Base-by-base conservation (phyloP, 2,888 invertebrate genomes). In the Diogma glabrata region DNA sequence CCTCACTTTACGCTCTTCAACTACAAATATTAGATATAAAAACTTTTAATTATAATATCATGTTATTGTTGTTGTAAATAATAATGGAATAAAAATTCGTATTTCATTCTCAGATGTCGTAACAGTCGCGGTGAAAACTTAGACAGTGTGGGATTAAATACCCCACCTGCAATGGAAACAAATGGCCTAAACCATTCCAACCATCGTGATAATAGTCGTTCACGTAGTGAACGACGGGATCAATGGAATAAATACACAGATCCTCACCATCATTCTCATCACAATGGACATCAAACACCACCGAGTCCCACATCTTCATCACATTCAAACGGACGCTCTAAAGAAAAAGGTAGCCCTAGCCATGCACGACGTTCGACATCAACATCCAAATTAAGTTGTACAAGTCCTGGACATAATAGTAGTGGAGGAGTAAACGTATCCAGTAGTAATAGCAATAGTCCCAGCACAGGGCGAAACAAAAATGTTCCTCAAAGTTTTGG, bases 391-490 rank as follows among this genome's bases (percentile, higher is more conserved):
- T 46, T 46, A 46, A 46, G 24, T 46, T 46, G 23, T 8, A 46
- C 23, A 16, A 30, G 49, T 47, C 52, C 57, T 73, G 72, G 38
- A 70, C 74, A 22, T 70, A 72, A 54, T 10, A 62, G 63, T 51
- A 60, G 73, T 70, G 12, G 75, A 57, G 77, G 82, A n/a, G n/a
- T n/a, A n/a, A 60, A 78, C 81, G 33, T 88, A 87, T 67, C 81
- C 81, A 12, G 86, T 85, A 12, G 79, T 78, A 38, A 73, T 72
- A 7, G 75, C 75, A 51, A 73, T 49, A n/a, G 30, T 33, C 14
- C 22, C 16, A 14, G 19, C 12, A 22, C 20, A 38, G 14, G 17
- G 10, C 19, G 48, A 30, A 38, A 46, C 33, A 36, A 43, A 28
- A 45, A 36, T 3, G 26, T 49, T 26, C 23, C 23, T 26, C 50